Evolutionary conservation across 2,797 vertebrate genomes (phyloP).

Genomic region (Sarcoramphus papa): DNA sequence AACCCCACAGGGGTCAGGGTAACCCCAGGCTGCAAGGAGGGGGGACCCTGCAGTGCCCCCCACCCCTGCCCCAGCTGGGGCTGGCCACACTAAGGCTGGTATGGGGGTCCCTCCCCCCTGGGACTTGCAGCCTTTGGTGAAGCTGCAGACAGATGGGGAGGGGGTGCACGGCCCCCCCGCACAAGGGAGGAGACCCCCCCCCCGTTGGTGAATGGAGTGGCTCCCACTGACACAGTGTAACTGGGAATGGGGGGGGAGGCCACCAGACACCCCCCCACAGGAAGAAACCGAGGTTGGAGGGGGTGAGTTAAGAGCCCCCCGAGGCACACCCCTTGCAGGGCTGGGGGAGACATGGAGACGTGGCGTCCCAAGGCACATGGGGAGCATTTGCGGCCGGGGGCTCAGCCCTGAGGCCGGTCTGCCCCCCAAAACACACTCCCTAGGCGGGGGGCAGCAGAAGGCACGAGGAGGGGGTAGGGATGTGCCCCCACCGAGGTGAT

Average conservation of each 20-base stretch:
- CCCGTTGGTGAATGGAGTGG: neutral
- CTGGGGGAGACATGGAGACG: neutral
- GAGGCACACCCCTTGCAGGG: neutral
- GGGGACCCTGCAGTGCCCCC: neutral
- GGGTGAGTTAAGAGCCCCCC: neutral
- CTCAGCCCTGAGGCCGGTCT: neutral
- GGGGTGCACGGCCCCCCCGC: fast-evolving
- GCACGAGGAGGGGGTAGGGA: neutral
- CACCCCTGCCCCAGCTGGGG: neutral
- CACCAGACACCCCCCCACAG: neutral
- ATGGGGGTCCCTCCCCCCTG: neutral
- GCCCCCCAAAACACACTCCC: neutral
- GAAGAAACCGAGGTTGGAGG: neutral
- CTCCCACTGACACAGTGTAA: neutral
- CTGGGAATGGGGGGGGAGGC: neutral
- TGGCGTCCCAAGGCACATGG: neutral
- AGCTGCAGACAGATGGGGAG: neutral
- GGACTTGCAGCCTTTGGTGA: neutral
- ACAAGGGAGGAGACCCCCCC: fast-evolving
- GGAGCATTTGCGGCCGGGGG: neutral
- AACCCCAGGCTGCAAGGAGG: neutral
- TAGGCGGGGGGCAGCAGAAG: neutral
- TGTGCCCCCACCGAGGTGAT: neutral
- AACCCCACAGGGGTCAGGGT: neutral
- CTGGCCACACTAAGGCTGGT: neutral